Conservation (phyloP, 2,113 vertebrate genomes). For the Phocoena phocoena region DNA sequence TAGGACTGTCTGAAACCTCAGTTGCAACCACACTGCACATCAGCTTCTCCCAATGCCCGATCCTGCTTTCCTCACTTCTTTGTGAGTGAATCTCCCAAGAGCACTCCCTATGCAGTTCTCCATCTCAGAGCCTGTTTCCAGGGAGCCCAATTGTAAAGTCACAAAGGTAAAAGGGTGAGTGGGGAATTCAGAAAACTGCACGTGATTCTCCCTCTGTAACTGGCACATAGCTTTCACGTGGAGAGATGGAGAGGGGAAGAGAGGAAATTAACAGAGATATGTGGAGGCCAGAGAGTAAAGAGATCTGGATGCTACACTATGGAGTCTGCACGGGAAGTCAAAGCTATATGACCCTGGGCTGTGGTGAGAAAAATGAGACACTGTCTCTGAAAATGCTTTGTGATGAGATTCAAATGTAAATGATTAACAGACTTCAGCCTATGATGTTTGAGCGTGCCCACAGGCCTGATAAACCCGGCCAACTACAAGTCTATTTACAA, state of each 20-base stretch:
- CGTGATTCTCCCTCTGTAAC: neutral
- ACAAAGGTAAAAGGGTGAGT: neutral
- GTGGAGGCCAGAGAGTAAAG: neutral
- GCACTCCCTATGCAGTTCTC: neutral
- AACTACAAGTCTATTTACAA: neutral
- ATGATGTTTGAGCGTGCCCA: neutral
- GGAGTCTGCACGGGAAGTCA: neutral
- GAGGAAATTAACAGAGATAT: neutral
- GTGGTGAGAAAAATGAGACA: neutral
- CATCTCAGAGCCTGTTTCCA: neutral
- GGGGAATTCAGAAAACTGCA: neutral
- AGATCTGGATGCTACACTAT: neutral
- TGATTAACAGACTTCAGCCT: neutral
- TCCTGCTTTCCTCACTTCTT: neutral
- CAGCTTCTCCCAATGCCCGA: neutral
- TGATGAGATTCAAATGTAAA: neutral
- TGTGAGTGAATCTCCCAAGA: neutral
- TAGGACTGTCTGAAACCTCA: neutral
- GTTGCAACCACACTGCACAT: neutral
- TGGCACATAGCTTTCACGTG: neutral
- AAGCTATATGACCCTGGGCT: neutral
- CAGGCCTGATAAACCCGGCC: neutral
- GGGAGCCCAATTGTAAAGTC: neutral
- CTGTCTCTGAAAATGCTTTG: neutral
- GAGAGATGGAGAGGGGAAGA: neutral